Conservation (phyloP, 2,113 vertebrate genomes). For the Malurus melanocephalus region DNA sequence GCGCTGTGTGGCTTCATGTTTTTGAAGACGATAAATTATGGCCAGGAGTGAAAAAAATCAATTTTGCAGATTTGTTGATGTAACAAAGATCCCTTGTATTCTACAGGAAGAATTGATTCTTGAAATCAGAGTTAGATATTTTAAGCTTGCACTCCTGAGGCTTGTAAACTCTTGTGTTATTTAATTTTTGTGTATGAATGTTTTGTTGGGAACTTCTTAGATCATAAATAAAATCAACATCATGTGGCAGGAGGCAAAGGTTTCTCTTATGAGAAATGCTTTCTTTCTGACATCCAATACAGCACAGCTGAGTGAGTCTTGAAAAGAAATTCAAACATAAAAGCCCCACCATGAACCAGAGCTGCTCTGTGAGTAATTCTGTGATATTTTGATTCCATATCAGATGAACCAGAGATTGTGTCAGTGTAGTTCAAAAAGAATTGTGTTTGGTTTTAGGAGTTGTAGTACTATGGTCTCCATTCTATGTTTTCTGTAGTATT, state of each 20-base stretch:
- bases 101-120: not conserved
- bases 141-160: not conserved
- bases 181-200: not conserved
- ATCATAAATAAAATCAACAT: slow-evolving; percentile 3
- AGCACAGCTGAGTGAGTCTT: not conserved
- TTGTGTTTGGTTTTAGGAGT: not conserved
- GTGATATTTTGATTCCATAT: not conserved
- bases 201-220: not conserved
- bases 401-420: not conserved
- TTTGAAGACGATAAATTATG: not conserved
- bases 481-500: not conserved
- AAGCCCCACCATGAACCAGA: not conserved
- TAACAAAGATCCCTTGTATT: not conserved
- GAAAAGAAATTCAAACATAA: not conserved
- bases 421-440: not conserved
- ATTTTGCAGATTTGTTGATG: not conserved
- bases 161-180: not conserved
- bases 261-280: not conserved
- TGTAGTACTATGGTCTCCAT: not conserved
- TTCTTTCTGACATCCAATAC: not conserved
- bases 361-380: not conserved
- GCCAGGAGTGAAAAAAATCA: not conserved
- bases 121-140: not conserved
- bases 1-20: not conserved
- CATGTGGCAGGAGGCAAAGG: not conserved